Evolutionary conservation across 2,888 invertebrate species (phyloP).

Genomic region (Drosophila rubida): DNA sequence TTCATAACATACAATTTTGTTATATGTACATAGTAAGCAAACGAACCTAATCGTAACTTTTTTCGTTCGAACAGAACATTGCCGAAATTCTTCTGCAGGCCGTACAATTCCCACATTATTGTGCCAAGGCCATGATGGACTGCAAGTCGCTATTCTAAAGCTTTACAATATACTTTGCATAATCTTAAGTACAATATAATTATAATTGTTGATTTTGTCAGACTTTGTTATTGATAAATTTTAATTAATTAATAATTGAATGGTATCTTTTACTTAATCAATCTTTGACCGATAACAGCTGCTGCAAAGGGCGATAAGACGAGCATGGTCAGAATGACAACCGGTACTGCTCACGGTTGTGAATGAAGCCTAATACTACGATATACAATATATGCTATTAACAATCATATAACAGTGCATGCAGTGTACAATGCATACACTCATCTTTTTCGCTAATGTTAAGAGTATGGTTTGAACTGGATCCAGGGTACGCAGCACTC

Average conservation of each 20-base stretch:
- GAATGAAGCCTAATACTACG: slow-evolving; percentile 37
- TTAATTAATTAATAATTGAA: slow-evolving; percentile 61
- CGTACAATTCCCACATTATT: slow-evolving; percentile 90
- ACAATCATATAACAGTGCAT: slow-evolving; percentile 14
- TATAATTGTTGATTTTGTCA: slow-evolving; percentile 45
- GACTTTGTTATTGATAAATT: slow-evolving; percentile 60
- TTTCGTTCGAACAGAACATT: slow-evolving; percentile 86
- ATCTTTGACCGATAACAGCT: slow-evolving; percentile 30
- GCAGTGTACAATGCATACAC: slow-evolving; percentile 1
- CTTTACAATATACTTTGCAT: slow-evolving; percentile 8
- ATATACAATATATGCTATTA: slow-evolving; percentile 10
- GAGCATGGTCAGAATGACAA: slow-evolving; percentile 7
- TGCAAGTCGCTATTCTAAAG: slow-evolving; percentile 86
- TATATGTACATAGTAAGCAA: background rate
- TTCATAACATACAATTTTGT: background rate
- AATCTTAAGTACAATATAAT: slow-evolving; percentile 54
- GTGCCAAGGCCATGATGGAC: slow-evolving; percentile 89
- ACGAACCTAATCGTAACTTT: slow-evolving; percentile 9
- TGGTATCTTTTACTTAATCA: slow-evolving; percentile 37
- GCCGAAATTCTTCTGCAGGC: slow-evolving; percentile 89
- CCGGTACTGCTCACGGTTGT: slow-evolving; percentile 22
- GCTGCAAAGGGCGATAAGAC: slow-evolving; percentile 25
- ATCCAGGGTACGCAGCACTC: slow-evolving; percentile 6
- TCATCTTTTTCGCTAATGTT: slow-evolving; percentile 16
- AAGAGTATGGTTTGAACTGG: slow-evolving; percentile 48